Evolutionary conservation across 1,140 invertebrate species (phyloP).

Genomic region (Meloidogyne exigua): DNA sequence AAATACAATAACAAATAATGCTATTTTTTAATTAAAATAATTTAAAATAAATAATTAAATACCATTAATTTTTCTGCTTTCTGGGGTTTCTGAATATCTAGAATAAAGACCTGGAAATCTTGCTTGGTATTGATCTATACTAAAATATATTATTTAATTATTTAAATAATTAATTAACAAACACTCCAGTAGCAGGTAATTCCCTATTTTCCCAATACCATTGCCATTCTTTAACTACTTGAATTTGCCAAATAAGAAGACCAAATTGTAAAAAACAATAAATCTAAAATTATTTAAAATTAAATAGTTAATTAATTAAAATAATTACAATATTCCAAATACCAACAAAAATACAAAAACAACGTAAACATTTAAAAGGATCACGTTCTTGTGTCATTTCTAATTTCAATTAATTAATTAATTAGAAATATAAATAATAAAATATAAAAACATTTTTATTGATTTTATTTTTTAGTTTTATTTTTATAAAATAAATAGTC

Average conservation of each 20-base stretch:
- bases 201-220: conserved; percentile 60
- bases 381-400: conserved; percentile 34
- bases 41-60: neutral
- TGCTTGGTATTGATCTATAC: conserved; percentile 55
- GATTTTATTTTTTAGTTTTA: neutral
- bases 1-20: conserved; percentile 58
- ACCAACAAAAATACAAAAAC: conserved; percentile 45
- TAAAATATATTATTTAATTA: conserved; percentile 20
- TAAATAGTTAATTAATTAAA: neutral
- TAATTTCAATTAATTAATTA: neutral
- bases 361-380: conserved; percentile 54
- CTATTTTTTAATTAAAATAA: conserved; percentile 30
- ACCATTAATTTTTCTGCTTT: conserved; percentile 60
- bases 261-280: conserved; percentile 61
- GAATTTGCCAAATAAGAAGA: conserved; percentile 56
- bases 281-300: conserved; percentile 39
- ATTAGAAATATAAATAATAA: neutral
- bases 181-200: conserved; percentile 50
- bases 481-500: neutral
- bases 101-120: conserved; percentile 60
- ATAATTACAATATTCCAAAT: conserved; percentile 55
- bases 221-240: conserved; percentile 51
- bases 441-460: neutral
- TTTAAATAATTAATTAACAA: neutral
- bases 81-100: conserved; percentile 62